phyloP scores from a whole-genome alignment of 2,113 vertebrate species.

The Brienomyrus longianalis region DNA sequence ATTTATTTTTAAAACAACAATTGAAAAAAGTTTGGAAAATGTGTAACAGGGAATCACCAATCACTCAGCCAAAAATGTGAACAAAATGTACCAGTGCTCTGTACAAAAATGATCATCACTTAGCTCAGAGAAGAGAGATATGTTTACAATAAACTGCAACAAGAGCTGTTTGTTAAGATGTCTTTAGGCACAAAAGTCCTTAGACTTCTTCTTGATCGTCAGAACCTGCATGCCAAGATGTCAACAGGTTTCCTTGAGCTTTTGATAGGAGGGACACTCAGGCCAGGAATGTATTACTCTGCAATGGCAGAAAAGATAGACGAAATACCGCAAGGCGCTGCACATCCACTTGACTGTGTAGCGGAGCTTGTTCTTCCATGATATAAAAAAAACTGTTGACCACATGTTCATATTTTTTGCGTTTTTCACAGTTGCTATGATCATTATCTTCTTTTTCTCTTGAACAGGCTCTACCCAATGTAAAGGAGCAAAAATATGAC shows the following conservation, averaged over 20 bases:
- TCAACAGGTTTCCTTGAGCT: not conserved
- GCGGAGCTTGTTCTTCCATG: slow-evolving; percentile 20
- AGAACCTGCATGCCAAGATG: not conserved
- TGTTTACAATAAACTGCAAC: not conserved
- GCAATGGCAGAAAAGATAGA: not conserved
- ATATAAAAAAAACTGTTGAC: not conserved
- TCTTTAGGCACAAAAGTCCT: not conserved
- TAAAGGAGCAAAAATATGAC: not conserved
- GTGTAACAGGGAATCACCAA: not conserved
- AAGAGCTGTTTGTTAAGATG: not conserved
- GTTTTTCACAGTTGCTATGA: not conserved
- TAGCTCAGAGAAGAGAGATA: not conserved
- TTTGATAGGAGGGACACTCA: not conserved
- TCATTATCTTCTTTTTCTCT: not conserved
- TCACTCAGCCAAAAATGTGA: not conserved
- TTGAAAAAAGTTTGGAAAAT: not conserved
- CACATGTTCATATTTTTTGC: not conserved
- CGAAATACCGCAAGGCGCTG: not conserved
- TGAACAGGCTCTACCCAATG: not conserved
- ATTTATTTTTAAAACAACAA: not conserved
- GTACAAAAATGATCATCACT: not conserved
- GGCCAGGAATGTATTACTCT: not conserved
- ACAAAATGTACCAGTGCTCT: not conserved
- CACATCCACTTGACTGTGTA: not conserved
- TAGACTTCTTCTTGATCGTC: not conserved